Base-by-base conservation (phyloP, 1,140 invertebrate genomes). In the Nomia melanderi region DNA sequence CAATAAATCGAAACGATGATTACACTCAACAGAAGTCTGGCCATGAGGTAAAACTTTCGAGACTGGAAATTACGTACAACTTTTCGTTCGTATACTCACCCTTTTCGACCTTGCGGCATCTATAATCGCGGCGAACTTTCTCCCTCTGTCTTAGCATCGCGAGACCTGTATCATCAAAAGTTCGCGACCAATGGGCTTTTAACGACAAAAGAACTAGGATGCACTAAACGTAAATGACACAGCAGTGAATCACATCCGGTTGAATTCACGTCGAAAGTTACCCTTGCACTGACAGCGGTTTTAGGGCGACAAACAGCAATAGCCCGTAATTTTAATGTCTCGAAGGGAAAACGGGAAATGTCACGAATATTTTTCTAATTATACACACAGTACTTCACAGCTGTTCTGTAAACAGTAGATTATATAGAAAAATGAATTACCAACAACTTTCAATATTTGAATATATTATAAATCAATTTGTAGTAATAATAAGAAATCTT, bases 161-260 rank as follows among this genome's bases (percentile, higher is more conserved):
- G 81, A 78, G n/a, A 82, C 53, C 47, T 66, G 33, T 14, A 56
- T 29, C 65, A 47, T 71, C 25, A 33, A 20, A 33, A 6, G 27
- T 62, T 8, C 25, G 1, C 9, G 17, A 25, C 64, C 63, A 50
- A 60, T 64, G 41, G 33, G 17, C 25, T 57, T 65, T 59, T 17
- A 39, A 59, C 6, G 1, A 53, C 50, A n/a, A 59, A n/a, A n/a
- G n/a, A n/a, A n/a, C n/a, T n/a, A n/a, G n/a, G 39, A 63, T 54
- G 44, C 29, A 14, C 29, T 27, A 50, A 50, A 57, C 33, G 69
- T 20, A 54, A 65, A 12, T 31, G 12, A 39, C 41, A 1, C 9
- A 20, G 1, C 27, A 59, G 41, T 77, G 81, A 81, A 82, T 82
- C 74, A 82, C 79, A 73, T 82, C 63, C 79, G 67, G 33, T 56